Evolutionary conservation across 2,797 vertebrate species (phyloP), one percentile per base, ranked within the genome.

Genomic region (Fistularia tabacaria): DNA sequence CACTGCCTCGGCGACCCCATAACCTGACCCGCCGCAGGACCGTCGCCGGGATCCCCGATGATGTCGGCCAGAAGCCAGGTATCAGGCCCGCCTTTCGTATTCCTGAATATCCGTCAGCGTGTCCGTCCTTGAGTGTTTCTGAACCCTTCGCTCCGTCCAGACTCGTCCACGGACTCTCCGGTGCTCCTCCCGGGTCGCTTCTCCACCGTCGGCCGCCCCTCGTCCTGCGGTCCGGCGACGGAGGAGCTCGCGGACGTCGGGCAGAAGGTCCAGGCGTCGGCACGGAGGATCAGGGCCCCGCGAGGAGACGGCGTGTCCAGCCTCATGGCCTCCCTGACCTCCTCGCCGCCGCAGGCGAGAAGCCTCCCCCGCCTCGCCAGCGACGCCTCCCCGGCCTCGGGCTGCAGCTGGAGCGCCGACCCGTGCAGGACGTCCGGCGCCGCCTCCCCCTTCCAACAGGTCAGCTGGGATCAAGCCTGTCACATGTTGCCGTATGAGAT

Each of bases 11-110:
- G 76, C 90, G 90, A 76, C 89, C 93, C 66, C 93, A 92, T 74
- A 93, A 92, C 88, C 90, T 94, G 85, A 94, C 84, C 89, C 92
- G 93, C 85, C 91, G 92, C 88, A 92, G 92, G 86, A 94, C 94
- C 53, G 93, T 93, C 72, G 88, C 92, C 69, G 94, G 92, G 59
- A 74, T 94, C 67, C 92, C 90, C 71, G 90, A 94, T 79, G 91
- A 87, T 82, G 89, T 92, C 82, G 87, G 87, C 79, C 91, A 81
- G 79, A 92, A 92, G 83, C 87, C 88, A 86, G 93, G 95, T 98
- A 94, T 77, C 77, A 85, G 3, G 6, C 6, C 40, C 10, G 9
- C 3, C 1, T 14, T 7, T 7, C 9, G 37, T 12, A 7, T 8
- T 6, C 5, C 14, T 1, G 13, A 4, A n/a, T 10, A 43, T 37